Percentiles rank a stretch among this genome's conserved stretches.
Conservation (phyloP, 37 sponge, comb jelly and placozoan genomes). For the Halisarca cf. caerulea region DNA sequence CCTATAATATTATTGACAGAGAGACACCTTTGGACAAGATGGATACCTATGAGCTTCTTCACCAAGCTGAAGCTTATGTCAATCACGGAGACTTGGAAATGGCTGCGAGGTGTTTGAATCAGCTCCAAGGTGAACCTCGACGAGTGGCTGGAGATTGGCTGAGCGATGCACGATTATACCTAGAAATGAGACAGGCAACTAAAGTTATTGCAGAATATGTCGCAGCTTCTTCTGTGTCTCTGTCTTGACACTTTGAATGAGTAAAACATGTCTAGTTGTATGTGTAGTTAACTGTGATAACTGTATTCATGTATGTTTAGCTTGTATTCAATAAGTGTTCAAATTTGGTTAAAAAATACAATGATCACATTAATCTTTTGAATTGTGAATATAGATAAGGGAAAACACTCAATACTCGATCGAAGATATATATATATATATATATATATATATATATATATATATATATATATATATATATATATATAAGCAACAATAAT, state of each 20-base stretch:
- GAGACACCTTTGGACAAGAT: constrained; percentile 6
- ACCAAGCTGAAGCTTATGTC: constrained; percentile 50
- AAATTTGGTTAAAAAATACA: background rate
- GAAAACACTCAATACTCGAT: no score
- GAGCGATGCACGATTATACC: constrained; percentile 63
- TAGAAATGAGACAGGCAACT: constrained; percentile 79
- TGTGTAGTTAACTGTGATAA: background rate
- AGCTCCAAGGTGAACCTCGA: constrained; percentile 72
- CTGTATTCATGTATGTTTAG: background rate
- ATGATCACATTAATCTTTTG: no score
- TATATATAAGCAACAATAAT: no score
- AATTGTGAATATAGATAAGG: no score
- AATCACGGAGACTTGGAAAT: constrained; percentile 61
- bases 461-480: no score
- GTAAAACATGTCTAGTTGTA: background rate
- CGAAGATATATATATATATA: no score
- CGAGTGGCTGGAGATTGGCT: constrained; percentile 87
- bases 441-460: no score
- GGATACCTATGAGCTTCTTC: constrained; percentile 59
- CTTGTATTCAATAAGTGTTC: background rate
- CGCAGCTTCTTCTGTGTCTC: constrained; percentile 45
- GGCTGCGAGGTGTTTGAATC: constrained; percentile 61
- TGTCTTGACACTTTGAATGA: constrained; percentile 1
- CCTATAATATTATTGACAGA: background rate
- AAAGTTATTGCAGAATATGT: constrained; percentile 50